Conservation (phyloP, 2,113 vertebrate genomes). For the Cyanistes caeruleus region DNA sequence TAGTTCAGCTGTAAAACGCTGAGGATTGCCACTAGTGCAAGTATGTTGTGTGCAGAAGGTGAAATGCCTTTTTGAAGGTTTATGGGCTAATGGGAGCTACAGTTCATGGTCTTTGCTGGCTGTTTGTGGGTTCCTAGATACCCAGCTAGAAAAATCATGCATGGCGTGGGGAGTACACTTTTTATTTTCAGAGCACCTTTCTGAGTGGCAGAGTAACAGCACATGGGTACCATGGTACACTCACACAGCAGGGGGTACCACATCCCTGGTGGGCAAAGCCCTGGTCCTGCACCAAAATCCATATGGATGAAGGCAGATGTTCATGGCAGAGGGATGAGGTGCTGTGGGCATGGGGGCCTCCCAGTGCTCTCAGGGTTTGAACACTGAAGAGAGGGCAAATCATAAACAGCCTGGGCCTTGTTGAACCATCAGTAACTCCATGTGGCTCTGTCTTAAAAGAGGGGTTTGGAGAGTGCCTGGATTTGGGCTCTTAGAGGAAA, state of each 20-base stretch:
- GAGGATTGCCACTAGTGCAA: neutral
- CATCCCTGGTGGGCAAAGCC: neutral
- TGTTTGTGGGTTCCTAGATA: neutral
- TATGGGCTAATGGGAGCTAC: neutral
- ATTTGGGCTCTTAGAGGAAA: neutral
- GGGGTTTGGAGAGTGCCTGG: neutral
- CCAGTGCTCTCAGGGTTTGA: neutral
- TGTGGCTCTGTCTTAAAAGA: neutral
- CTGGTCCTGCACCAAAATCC: neutral
- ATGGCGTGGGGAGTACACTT: accelerated
- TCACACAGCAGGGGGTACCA: neutral
- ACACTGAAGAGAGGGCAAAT: neutral
- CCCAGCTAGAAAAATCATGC: neutral
- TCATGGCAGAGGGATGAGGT: neutral
- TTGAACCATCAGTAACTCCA: neutral
- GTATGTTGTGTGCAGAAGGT: accelerated
- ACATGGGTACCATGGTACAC: accelerated
- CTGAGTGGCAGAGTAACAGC: neutral
- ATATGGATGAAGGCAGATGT: accelerated
- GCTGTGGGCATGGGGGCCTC: neutral
- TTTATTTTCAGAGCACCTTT: neutral
- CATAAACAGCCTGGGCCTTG: neutral
- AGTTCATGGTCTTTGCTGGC: neutral
- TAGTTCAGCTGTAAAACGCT: neutral
- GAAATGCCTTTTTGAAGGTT: neutral